phyloP scores from a whole-genome alignment of 2,113 vertebrate genomes.

The Anoplopoma fimbria region DNA sequence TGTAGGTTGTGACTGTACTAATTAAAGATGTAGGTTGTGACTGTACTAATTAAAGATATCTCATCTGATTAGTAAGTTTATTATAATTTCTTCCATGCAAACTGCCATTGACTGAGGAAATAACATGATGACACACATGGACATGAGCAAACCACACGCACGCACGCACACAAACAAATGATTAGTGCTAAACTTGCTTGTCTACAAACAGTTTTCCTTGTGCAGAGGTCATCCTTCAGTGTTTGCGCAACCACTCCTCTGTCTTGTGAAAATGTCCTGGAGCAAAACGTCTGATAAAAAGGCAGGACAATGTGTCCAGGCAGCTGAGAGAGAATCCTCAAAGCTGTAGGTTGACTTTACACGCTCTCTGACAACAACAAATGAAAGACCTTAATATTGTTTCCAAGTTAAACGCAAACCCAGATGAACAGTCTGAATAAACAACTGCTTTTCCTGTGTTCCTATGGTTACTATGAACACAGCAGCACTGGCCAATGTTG shows the following conservation, averaged over 20 bases:
- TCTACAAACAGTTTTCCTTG: neutral
- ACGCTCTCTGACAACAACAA: conserved; percentile 40
- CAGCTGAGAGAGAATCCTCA: conserved; percentile 31
- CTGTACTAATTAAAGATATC: neutral
- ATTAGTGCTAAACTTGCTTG: neutral
- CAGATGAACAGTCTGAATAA: conserved; percentile 27
- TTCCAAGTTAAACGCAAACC: conserved; percentile 25
- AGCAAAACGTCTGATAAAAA: conserved; percentile 2
- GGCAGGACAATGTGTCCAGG: conserved; percentile 20
- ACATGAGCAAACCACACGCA: conserved; percentile 10
- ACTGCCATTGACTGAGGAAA: neutral
- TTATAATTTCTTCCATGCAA: neutral
- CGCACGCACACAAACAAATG: neutral
- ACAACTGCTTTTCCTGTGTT: conserved; percentile 13
- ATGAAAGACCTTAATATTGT: conserved; percentile 16
- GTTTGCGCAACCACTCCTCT: neutral
- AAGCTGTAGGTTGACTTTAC: conserved; percentile 15
- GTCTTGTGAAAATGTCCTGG: conserved; percentile 31
- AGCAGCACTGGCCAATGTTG: conserved; percentile 26
- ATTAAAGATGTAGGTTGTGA: neutral
- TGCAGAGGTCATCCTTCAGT: conserved; percentile 26
- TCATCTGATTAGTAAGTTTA: conserved; percentile 7
- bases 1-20: neutral
- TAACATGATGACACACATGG: conserved; percentile 14
- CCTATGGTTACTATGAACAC: conserved; percentile 46